These are phyloP conservation scores for Esox masquinongy DNA, from an alignment of 2,797 vertebrate species.

Conservation along the genomic window DNA sequence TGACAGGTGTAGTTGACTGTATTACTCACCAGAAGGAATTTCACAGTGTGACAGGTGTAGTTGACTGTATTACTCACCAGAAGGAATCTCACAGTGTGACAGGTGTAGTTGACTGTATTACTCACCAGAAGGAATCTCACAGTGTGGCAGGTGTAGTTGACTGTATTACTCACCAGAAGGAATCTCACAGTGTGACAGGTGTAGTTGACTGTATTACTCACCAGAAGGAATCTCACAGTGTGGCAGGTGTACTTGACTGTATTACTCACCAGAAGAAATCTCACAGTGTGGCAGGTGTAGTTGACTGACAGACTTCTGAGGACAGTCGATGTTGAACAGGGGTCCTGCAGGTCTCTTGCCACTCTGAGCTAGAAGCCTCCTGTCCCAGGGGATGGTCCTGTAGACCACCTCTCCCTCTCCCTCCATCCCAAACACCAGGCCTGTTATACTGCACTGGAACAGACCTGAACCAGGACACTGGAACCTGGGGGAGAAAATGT, in stretches of 20 bases:
- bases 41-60: slow-evolving; percentile 51
- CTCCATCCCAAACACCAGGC: slow-evolving; percentile 49
- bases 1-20: no score
- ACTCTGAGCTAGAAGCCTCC: slow-evolving; percentile 20
- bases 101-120: slow-evolving; percentile 40
- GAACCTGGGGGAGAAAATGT: neutral
- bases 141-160: no score
- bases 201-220: no score
- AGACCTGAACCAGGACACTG: neutral
- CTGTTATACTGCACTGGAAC: slow-evolving; percentile 41
- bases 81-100: slow-evolving; percentile 34
- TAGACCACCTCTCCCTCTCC: slow-evolving; percentile 39
- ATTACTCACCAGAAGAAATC: neutral
- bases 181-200: no score
- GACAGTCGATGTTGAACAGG: slow-evolving; percentile 47
- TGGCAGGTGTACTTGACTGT: slow-evolving; percentile 44
- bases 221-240: slow-evolving; percentile 27
- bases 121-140: no score
- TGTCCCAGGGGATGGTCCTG: slow-evolving; percentile 36
- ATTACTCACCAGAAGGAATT: neutral
- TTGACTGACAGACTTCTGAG: slow-evolving; percentile 24
- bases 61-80: slow-evolving; percentile 3
- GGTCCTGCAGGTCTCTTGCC: slow-evolving; percentile 51
- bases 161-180: no score
- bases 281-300: slow-evolving; percentile 52